Evolutionary conservation across 2,888 invertebrate genomes (phyloP), one percentile per base, ranked within the genome.

Genomic region (Stenodema calcarata): DNA sequence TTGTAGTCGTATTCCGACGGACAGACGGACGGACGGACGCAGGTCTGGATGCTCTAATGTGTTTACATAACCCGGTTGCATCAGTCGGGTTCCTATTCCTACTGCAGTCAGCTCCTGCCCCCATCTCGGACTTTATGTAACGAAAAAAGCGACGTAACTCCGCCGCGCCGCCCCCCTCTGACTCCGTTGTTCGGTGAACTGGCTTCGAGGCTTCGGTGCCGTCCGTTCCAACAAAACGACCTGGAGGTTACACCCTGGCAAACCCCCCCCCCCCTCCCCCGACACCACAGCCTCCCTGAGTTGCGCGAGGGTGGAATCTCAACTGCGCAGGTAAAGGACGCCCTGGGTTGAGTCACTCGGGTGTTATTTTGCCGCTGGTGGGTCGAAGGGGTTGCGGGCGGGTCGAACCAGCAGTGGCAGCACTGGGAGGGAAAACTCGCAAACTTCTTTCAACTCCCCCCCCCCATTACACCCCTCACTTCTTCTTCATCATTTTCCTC

Each of bases 121-220:
- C 76, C 76, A 12, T 41, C 76, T 23, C 44, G 47, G 35, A 18
- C 35, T 80, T 80, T 80, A 80, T 80, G 80, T 80, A 80, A 80
- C 80, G 50, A 54, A 18, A 9, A n/a, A 7, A 18, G 14, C 80
- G 50, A 80, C 50, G 80, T 80, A 80, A 80, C 80, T 23, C 44
- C 78, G 27, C 80, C 80, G 12, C n/a, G n/a, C n/a, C n/a, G n/a
- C 14, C 80, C 28, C 23, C 54, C 80, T 23, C 50, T 80, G 80
- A 50, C 80, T 80, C 50, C 80, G 80, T 80, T 80, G 80, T 80
- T 80, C 80, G 80, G 54, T 80, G 80, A 80, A 28, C 80, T 80
- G 54, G 80, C 54, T 78, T 23, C 62, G 27, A 62, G 62, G 62
- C 35, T 35, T n/a, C n/a, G 42, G 42, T 42, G 6, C 54, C 7